These are phyloP conservation scores for Parnassius orleans DNA, from an alignment of 2,888 invertebrate genomes.

Conservation along the genomic window DNA sequence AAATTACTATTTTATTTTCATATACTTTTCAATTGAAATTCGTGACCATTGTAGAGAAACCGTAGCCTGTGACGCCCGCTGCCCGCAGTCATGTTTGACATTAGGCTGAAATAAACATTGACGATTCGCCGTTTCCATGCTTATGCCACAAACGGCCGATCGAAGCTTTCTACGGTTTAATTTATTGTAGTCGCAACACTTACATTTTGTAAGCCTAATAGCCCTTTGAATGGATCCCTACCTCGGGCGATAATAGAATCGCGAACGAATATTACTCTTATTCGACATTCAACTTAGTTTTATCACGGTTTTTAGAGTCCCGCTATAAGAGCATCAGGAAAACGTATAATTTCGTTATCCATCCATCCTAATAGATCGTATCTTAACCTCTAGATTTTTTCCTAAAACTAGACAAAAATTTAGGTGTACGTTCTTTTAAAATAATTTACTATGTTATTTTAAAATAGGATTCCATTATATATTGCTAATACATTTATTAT, in stretches of 20 bases:
- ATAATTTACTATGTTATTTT: no score
- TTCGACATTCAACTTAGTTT: not conserved
- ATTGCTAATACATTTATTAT: no score
- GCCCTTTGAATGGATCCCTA: constrained; percentile 33
- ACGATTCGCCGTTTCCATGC: constrained; percentile 61
- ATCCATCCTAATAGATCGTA: no score
- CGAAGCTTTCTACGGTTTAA: constrained; percentile 44
- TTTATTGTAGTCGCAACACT: constrained; percentile 42
- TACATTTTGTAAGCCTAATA: constrained; percentile 39
- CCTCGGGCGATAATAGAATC: constrained; percentile 15
- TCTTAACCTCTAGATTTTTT: no score
- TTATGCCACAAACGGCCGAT: constrained; percentile 46
- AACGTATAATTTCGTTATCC: no score
- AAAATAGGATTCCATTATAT: no score
- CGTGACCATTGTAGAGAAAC: constrained; percentile 44
- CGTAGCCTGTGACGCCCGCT: constrained; percentile 48
- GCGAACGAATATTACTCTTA: constrained; percentile 1
- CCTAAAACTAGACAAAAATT: no score
- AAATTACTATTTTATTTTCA: no score
- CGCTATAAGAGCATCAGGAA: no score
- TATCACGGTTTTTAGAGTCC: no score
- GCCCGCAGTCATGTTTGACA: constrained; percentile 70
- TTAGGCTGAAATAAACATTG: constrained; percentile 69
- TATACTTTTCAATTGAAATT: not conserved
- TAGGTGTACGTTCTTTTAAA: no score